Conservation (phyloP, 2,797 vertebrate genomes). For the Bradypodion pumilum region DNA sequence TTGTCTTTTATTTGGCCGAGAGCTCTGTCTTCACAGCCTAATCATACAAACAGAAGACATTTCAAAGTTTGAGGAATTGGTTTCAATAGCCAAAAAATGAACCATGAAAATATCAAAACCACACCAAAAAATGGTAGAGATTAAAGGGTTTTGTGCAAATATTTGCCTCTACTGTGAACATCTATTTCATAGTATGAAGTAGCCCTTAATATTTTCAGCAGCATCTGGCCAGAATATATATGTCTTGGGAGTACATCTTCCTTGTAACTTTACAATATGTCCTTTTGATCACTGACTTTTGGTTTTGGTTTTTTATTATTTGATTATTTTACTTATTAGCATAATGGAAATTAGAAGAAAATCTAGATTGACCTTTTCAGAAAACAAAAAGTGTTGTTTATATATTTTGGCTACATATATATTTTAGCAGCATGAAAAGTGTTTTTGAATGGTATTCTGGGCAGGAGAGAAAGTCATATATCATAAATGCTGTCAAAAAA, state of each 20-base stretch:
- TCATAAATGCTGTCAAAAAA: slow-evolving; percentile 49
- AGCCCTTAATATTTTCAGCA: slow-evolving; percentile 61
- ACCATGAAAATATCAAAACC: slow-evolving; percentile 31
- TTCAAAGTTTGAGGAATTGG: slow-evolving; percentile 69
- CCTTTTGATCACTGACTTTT: slow-evolving; percentile 74
- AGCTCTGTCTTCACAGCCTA: slow-evolving; percentile 65
- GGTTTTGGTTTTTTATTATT: slow-evolving; percentile 72
- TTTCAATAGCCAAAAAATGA: slow-evolving; percentile 60
- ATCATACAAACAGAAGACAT: slow-evolving; percentile 76
- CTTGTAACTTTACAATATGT: slow-evolving; percentile 74
- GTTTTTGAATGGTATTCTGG: slow-evolving; percentile 46
- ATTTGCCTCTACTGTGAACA: slow-evolving; percentile 50
- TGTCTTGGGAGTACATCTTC: slow-evolving; percentile 64
- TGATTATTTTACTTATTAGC: slow-evolving; percentile 75
- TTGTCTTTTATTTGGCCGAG: slow-evolving; percentile 69
- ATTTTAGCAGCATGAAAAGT: slow-evolving; percentile 70
- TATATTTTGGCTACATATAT: slow-evolving; percentile 58
- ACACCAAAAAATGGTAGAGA: slow-evolving; percentile 54
- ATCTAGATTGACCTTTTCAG: slow-evolving; percentile 78
- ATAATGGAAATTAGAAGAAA: slow-evolving; percentile 73
- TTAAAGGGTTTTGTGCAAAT: slow-evolving; percentile 52
- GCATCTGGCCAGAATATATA: slow-evolving; percentile 65
- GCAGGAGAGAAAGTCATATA: slow-evolving; percentile 51
- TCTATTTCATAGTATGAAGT: slow-evolving; percentile 66
- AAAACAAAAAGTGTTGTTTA: slow-evolving; percentile 70